A percentile compares a stretch with the other conserved stretches of the same genome.
These are phyloP conservation scores for Lasioglossum villosulum DNA, from an alignment of 2,888 invertebrate species.

Conservation along the genomic window DNA sequence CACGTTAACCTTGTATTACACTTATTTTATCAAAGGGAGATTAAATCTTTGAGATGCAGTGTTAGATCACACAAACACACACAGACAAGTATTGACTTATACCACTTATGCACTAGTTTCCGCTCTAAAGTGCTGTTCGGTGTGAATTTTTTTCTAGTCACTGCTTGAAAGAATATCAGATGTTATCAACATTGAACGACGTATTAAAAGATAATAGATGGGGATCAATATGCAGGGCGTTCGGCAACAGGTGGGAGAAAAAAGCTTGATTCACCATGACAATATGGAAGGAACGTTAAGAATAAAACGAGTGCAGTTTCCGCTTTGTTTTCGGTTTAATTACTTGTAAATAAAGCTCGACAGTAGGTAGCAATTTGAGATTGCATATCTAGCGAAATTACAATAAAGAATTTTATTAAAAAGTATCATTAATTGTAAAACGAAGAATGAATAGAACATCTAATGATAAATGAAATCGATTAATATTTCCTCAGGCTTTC, in stretches of 20 bases:
- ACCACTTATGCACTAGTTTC: not conserved
- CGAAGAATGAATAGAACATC: no score
- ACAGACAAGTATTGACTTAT: no score
- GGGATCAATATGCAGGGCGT: not conserved
- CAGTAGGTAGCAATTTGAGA: not conserved
- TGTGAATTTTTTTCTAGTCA: not conserved
- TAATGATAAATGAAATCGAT: no score
- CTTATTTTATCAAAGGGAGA: not conserved
- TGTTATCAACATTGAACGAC: not conserved
- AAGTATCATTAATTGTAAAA: no score
- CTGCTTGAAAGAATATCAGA: not conserved
- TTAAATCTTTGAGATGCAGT: no score
- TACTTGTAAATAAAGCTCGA: not conserved
- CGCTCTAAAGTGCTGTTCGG: not conserved
- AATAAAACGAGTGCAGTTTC: not conserved
- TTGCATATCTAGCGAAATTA: not conserved
- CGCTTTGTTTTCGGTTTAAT: not conserved
- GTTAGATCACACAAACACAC: no score
- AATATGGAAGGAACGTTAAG: conserved; percentile 15
- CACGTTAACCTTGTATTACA: not conserved
- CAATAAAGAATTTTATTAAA: not conserved
- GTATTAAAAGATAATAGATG: not conserved
- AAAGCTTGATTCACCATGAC: not conserved
- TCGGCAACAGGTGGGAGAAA: conserved; percentile 7
- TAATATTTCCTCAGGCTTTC: no score